Base-by-base conservation (phyloP, 2,888 invertebrate species). In the Branchellion lobata region DNA sequence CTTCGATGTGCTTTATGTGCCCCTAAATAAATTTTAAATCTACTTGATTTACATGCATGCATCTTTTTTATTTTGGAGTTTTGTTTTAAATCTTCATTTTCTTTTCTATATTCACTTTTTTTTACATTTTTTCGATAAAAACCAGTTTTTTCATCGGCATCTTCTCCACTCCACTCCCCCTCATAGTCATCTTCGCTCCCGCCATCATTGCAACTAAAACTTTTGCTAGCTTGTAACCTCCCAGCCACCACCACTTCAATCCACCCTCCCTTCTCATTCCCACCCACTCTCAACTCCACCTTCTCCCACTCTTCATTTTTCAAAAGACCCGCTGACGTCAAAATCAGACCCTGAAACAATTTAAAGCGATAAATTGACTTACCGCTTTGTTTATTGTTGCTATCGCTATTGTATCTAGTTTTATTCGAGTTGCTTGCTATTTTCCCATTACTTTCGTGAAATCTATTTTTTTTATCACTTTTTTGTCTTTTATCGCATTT, bases 241-340 rank as follows among this genome's bases (percentile, higher is more conserved):
- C n/a, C 24, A 24, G 61, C 61, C 21, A 57, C 61, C 14, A 57
- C 61, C 21, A 57, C 61, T n/a, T 57, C 61, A 8, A 57, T 5
- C 61, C 61, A 57, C 5, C 24, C n/a, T n/a, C 61, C 61, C 21
- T 57, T 57, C 24, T 57, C n/a, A 57, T 57, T 57, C n/a, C 24
- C 61, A 24, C 61, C 61, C 8, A 57, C 61, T n/a, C n/a, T 57
- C 61, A 57, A 18, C 21, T 57, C 61, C 24, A 57, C 24, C 8
- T 24, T 57, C n/a, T 57, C 24, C 61, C 61, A 57, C 61, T 57
- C 61, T 24, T 57, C 61, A n/a, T 57, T 57, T 57, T 57, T 57
- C 61, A 57, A 57, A 24, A 57, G 5, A 18, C 61, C 61, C 21
- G n/a, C 8, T 14, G 61, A 57, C 24, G 61, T 57, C 61, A 57